A percentile compares a stretch with the other conserved stretches of the same genome.
These are phyloP conservation scores for Holocentrus rufus DNA, from an alignment of 2,797 vertebrate genomes.

Conservation along the genomic window DNA sequence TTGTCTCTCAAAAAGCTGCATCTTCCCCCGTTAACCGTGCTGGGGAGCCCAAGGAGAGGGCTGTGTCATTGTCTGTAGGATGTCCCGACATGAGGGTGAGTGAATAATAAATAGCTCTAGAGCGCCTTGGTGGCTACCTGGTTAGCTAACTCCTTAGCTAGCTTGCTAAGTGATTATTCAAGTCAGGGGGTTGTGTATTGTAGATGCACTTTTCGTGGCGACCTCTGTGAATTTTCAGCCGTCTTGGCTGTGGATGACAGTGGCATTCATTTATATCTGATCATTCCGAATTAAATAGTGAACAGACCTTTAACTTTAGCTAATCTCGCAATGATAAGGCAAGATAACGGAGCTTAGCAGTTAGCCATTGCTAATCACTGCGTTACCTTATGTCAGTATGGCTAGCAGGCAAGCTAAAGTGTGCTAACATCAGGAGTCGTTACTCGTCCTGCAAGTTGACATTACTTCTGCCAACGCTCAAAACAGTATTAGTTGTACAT, in stretches of 20 bases:
- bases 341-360: slow-evolving; percentile 64
- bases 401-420: slow-evolving; percentile 60
- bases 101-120: slow-evolving; percentile 61
- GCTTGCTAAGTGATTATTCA: slow-evolving; percentile 62
- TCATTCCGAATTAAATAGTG: not conserved
- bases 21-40: slow-evolving; percentile 68
- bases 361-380: slow-evolving; percentile 67
- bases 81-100: slow-evolving; percentile 99
- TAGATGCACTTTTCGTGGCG: slow-evolving; percentile 65
- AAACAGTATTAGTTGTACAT: not conserved
- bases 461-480: not conserved
- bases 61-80: slow-evolving; percentile 86
- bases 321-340: slow-evolving; percentile 50
- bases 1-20: slow-evolving; percentile 66
- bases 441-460: slow-evolving; percentile 30
- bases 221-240: slow-evolving; percentile 52
- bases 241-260: not conserved
- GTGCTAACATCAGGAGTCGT: slow-evolving; percentile 57
- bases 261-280: too few species aligned
- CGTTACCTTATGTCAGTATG: slow-evolving; percentile 58
- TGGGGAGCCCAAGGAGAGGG: slow-evolving; percentile 83
- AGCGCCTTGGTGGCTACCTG: slow-evolving; percentile 33
- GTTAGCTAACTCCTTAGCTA: slow-evolving; percentile 48
- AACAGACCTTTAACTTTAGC: not conserved
- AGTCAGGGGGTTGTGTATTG: slow-evolving; percentile 67